Conservation (phyloP, 2,113 vertebrate species). For the Vireo altiloquus region DNA sequence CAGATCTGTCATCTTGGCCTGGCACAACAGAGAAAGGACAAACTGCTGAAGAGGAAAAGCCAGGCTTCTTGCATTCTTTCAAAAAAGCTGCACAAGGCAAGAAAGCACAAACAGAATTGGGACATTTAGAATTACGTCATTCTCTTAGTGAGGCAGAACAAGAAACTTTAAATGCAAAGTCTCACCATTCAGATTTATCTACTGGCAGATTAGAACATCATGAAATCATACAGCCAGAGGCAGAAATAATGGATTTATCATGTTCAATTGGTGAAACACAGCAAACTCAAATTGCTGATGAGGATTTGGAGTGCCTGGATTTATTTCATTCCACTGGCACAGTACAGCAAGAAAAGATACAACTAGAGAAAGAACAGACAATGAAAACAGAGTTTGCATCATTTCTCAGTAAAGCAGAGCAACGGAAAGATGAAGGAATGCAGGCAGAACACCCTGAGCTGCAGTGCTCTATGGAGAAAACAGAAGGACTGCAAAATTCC, state of each 20-base stretch:
- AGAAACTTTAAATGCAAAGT: neutral
- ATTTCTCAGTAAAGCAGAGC: neutral
- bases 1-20: neutral
- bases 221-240: neutral
- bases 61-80: neutral
- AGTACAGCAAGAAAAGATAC: neutral
- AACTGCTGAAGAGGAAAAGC: neutral
- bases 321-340: neutral
- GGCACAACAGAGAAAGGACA: neutral
- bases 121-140: neutral
- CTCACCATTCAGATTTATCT: neutral
- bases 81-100: neutral
- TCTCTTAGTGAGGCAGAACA: neutral
- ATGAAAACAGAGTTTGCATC: neutral
- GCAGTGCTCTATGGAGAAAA: neutral
- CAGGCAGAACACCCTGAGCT: neutral
- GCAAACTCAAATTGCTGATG: neutral
- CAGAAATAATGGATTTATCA: conserved; percentile 19
- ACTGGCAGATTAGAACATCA: neutral
- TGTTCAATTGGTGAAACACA: neutral
- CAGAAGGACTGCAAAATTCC: neutral
- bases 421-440: neutral
- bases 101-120: neutral
- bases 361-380: neutral
- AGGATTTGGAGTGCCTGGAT: neutral